phyloP scores from a whole-genome alignment of 1,140 invertebrate genomes.

The Ericerus pela region DNA sequence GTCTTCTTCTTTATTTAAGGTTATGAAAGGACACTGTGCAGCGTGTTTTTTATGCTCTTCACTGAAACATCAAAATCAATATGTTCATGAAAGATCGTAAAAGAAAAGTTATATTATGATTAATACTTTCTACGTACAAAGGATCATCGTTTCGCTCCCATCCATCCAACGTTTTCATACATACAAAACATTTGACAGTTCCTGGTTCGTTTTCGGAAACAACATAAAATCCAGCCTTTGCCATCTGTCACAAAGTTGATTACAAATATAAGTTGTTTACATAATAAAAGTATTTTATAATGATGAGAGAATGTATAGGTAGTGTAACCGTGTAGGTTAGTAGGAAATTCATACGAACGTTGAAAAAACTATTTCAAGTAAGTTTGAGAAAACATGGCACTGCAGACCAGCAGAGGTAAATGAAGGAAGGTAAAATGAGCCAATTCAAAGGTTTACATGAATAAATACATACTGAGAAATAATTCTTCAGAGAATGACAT shows the following conservation, averaged over 20 bases:
- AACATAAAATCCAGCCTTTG: constrained; percentile 37
- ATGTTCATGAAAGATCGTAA: neutral
- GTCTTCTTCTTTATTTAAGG: constrained; percentile 1
- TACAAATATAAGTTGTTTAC: too few species aligned
- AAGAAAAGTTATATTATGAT: neutral
- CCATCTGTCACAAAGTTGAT: constrained; percentile 36
- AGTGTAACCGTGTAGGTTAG: too few species aligned
- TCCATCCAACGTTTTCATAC: constrained; percentile 38
- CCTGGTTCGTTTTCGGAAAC: constrained; percentile 33
- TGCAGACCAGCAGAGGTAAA: too few species aligned
- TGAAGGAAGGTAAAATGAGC: too few species aligned
- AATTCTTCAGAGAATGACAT: neutral
- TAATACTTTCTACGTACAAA: constrained; percentile 24
- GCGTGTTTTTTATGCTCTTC: constrained; percentile 7
- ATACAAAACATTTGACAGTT: constrained; percentile 35
- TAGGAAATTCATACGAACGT: too few species aligned
- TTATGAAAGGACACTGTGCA: neutral
- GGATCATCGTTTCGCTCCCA: constrained; percentile 39
- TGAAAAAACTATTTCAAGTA: too few species aligned
- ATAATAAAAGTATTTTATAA: too few species aligned
- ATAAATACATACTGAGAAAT: neutral
- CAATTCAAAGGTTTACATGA: too few species aligned
- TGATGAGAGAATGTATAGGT: too few species aligned
- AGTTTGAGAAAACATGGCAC: too few species aligned
- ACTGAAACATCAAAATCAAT: neutral